Evolutionary conservation across 2,797 vertebrate genomes (phyloP).

Genomic region (Naso thynnoides): DNA sequence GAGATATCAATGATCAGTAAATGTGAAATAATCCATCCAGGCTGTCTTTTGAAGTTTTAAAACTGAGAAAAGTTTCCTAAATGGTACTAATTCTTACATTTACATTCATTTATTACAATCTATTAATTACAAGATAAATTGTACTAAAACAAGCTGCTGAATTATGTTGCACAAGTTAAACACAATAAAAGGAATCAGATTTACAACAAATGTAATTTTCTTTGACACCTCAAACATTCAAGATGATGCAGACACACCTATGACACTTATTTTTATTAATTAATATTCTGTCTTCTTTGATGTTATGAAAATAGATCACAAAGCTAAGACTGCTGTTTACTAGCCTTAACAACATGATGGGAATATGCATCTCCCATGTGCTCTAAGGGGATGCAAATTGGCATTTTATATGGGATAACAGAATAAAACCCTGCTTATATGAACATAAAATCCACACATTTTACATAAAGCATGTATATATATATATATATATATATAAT

Average conservation of each 20-base stretch:
- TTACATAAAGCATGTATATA: conserved; percentile 13
- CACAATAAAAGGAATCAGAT: background rate
- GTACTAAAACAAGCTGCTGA: background rate
- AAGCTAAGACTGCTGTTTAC: conserved; percentile 15
- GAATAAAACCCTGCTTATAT: background rate
- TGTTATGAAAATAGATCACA: conserved; percentile 46
- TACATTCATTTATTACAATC: conserved; percentile 12
- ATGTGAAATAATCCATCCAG: background rate
- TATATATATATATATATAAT: too few species aligned
- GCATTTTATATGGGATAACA: conserved; percentile 18
- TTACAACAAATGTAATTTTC: background rate
- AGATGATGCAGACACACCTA: conserved; percentile 18
- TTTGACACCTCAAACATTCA: conserved; percentile 1
- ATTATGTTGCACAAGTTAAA: background rate
- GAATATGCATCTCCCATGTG: conserved; percentile 13
- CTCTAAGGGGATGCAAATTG: conserved; percentile 31
- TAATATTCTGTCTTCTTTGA: conserved; percentile 45
- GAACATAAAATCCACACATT: conserved; percentile 21
- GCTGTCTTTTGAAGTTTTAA: background rate
- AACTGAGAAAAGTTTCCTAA: background rate
- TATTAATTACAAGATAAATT: background rate
- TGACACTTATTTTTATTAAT: conserved; percentile 3
- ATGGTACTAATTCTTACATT: background rate
- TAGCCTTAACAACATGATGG: conserved; percentile 25
- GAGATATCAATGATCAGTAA: background rate